Base-by-base conservation (phyloP, 1,140 invertebrate species). In the Tyrophagus putrescentiae region DNA sequence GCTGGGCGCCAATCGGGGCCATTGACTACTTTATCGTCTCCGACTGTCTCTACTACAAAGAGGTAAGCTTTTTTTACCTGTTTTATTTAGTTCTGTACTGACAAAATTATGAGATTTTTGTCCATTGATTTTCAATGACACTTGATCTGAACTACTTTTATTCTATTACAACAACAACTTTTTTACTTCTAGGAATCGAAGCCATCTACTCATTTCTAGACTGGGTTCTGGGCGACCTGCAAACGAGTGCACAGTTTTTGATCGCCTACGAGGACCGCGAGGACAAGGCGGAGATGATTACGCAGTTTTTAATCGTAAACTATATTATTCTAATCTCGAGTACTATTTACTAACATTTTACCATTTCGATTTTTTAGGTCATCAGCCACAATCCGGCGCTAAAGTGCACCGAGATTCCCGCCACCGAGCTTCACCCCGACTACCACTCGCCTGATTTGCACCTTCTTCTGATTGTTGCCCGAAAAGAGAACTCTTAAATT, bases 11-110 rank as follows among this genome's bases (percentile, higher is more conserved):
- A 54, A 9, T 54, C 1, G 28, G 39, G n/a, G 3, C 18, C 9
- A 54, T 54, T 54, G 52, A 54, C 39, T 54, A 13, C 13, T 27
- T 54, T 54, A 16, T 54, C 52, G 27, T 54, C 3, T 54, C 52
- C 11, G 52, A 54, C 39, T 54, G 52, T 54, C 2, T 54, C 11
- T 54, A 54, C 27, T 54, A 54, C 25, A 27, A 54, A 31, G 13
- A 54, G 45, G 45, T 48, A 9, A 25, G 18, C 13, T 9, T 21
- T 39, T 39, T 21, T 13, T 39, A 39, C 13, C n/a, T n/a, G n/a
- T n/a, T n/a, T n/a, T n/a, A n/a, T n/a, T n/a, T n/a, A n/a, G n/a
- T n/a, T n/a, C n/a, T n/a, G n/a, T n/a, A n/a, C n/a, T n/a, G n/a
- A n/a, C n/a, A n/a, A n/a, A n/a, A n/a, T n/a, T n/a, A n/a, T n/a